Percentiles rank a stretch among this genome's conserved stretches.
phyloP scores from a whole-genome alignment of 2,113 vertebrate genomes.

The Centropus unirufus region DNA sequence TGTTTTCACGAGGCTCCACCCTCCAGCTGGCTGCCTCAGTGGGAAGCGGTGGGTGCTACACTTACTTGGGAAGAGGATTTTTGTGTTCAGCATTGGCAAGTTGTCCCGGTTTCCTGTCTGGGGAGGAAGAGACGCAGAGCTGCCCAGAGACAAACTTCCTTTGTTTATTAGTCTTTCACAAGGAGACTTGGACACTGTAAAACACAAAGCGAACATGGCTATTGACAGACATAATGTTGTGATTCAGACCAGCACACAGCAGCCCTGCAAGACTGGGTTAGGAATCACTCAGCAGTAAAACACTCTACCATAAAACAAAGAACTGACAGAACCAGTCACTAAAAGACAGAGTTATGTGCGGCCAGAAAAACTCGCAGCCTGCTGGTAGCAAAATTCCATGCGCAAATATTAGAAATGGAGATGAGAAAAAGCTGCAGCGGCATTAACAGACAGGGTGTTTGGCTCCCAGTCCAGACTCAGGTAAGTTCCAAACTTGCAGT shows the following conservation, averaged over 20 bases:
- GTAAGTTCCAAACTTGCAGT: background rate
- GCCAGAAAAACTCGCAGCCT: background rate
- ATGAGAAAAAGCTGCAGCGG: background rate
- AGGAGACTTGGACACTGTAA: conserved; percentile 84
- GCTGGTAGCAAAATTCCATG: background rate
- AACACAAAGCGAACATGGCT: conserved; percentile 4
- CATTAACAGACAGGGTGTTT: background rate
- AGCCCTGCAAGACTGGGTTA: background rate
- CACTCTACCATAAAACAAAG: background rate
- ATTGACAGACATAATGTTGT: background rate
- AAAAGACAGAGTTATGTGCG: background rate
- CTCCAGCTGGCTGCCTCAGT: background rate
- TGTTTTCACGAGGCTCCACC: background rate
- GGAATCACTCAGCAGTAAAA: background rate
- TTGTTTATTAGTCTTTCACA: conserved; percentile 92
- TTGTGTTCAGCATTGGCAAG: conserved; percentile 88
- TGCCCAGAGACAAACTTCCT: conserved; percentile 83
- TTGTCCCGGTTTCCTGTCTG: conserved; percentile 86
- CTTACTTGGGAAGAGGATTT: conserved; percentile 91
- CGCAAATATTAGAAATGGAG: background rate
- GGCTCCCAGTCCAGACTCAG: background rate
- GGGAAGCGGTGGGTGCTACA: background rate
- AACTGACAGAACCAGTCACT: background rate
- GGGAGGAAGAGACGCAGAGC: conserved; percentile 89
- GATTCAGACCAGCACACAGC: background rate